phyloP scores from a whole-genome alignment of 2,797 vertebrate genomes.

The Mareca penelope region DNA sequence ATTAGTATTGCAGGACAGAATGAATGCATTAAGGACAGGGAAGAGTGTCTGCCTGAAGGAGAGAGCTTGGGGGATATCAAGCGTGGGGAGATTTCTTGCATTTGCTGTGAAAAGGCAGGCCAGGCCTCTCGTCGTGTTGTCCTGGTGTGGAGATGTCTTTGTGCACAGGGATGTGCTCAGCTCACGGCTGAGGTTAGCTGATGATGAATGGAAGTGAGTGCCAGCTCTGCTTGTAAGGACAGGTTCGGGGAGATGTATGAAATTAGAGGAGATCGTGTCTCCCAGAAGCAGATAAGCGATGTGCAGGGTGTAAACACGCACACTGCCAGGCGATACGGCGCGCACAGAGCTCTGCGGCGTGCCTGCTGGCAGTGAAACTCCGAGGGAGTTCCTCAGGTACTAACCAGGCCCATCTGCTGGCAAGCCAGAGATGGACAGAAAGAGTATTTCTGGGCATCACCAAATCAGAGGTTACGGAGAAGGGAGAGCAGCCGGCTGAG shows the following conservation, averaged over 20 bases:
- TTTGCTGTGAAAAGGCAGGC: background rate
- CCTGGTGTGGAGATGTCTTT: background rate
- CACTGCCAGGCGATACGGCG: background rate
- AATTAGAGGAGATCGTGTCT: conserved; percentile 48
- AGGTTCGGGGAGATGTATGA: conserved; percentile 14
- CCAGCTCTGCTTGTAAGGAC: conserved; percentile 12
- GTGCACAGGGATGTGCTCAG: background rate
- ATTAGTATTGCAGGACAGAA: background rate
- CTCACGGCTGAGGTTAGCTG: background rate
- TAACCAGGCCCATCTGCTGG: background rate
- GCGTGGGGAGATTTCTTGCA: background rate
- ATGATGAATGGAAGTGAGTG: background rate
- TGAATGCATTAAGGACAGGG: background rate
- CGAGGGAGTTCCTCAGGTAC: background rate
- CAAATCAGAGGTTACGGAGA: background rate
- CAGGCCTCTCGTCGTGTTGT: background rate
- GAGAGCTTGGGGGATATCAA: background rate
- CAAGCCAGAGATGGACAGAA: background rate
- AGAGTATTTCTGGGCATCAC: background rate
- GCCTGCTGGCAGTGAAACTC: conserved; percentile 1
- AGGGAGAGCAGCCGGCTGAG: background rate
- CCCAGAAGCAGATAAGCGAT: conserved; percentile 39
- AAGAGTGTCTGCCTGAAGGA: background rate
- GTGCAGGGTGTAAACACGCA: conserved; percentile 23
- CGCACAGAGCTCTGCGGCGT: conserved; percentile 28